A percentile compares a stretch with the other conserved stretches of the same genome.
phyloP scores from a whole-genome alignment of 2,797 vertebrate genomes.

The Hoplostethus mediterraneus region DNA sequence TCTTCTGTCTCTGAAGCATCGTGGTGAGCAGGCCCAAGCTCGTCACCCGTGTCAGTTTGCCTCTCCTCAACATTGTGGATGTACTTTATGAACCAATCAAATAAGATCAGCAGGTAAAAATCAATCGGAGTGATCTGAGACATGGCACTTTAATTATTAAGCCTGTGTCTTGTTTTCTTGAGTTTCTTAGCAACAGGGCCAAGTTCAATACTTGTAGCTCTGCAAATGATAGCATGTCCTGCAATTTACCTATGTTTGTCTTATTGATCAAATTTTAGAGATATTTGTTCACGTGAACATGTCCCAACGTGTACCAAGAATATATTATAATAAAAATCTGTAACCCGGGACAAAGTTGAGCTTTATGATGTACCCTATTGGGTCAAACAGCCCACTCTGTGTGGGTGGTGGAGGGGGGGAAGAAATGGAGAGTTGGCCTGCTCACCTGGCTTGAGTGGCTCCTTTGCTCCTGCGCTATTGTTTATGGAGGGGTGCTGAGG shows the following conservation, averaged over 20 bases:
- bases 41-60: slow-evolving; percentile 38
- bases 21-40: slow-evolving; percentile 77
- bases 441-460: slow-evolving; percentile 77
- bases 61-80: slow-evolving; percentile 28
- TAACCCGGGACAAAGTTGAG: slow-evolving; percentile 4
- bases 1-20: slow-evolving; percentile 69
- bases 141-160: not conserved
- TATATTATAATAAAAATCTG: not conserved
- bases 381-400: slow-evolving; percentile 20
- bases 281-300: not conserved
- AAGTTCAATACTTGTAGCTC: not conserved
- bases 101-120: slow-evolving; percentile 6
- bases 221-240: not conserved
- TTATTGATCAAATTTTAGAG: not conserved
- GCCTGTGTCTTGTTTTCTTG: not conserved
- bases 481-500: slow-evolving; percentile 92
- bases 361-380: slow-evolving; percentile 3
- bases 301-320: slow-evolving; percentile 14
- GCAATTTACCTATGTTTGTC: not conserved
- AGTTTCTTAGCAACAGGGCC: slow-evolving; percentile 1
- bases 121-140: not conserved
- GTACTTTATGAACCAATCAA: slow-evolving; percentile 21
- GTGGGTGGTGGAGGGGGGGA: slow-evolving; percentile 49
- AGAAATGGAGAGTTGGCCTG: slow-evolving; percentile 72
- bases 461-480: slow-evolving; percentile 98